Evolutionary conservation across 2,113 vertebrate species (phyloP), one percentile per base, ranked within the genome.

Genomic region (Pangasianodon gigas): DNA sequence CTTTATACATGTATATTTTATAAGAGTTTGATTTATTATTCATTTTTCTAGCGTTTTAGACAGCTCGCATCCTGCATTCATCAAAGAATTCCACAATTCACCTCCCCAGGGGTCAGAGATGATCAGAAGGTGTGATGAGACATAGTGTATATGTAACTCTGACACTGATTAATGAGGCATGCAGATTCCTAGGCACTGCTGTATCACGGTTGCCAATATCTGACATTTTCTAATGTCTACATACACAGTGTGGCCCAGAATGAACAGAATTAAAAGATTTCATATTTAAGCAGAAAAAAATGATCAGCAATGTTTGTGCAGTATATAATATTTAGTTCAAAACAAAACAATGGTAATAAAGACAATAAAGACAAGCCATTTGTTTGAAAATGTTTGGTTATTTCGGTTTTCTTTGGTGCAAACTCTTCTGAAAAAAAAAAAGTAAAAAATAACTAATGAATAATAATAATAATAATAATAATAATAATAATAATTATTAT

Each of bases 1-100:
- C 82, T 75, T 91, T 88, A 32, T 65, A 52, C 29, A 90, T 90
- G 60, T 71, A 91, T 90, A 67, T 88, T 90, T 90, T 54, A 91
- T 91, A 71, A 91, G 85, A 65, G 56, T 75, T 80, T 90, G 86
- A 86, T 90, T 88, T 86, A 89, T 90, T 86, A 91, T 90, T 83
- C 16, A 88, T 79, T 86, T 85, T 82, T 83, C 24, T 88, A 44
- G 41, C 62, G 69, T 91, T 89, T 81, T n/a, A 71, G 83, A 88
- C 86, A 86, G 82, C 62, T 86, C 46, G 6, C 44, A 86, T 84
- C 79, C 54, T 86, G 86, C 83, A 88, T 84, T 67, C 65, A 90
- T 91, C 74, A 90, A 88, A 88, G 77, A 88, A 82, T 80, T 80
- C 60, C 81, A 86, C 86, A 88, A 88, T 65, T 88, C 11, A 2